Conservation (phyloP, 2,797 vertebrate genomes). For the Lacerta agilis region DNA sequence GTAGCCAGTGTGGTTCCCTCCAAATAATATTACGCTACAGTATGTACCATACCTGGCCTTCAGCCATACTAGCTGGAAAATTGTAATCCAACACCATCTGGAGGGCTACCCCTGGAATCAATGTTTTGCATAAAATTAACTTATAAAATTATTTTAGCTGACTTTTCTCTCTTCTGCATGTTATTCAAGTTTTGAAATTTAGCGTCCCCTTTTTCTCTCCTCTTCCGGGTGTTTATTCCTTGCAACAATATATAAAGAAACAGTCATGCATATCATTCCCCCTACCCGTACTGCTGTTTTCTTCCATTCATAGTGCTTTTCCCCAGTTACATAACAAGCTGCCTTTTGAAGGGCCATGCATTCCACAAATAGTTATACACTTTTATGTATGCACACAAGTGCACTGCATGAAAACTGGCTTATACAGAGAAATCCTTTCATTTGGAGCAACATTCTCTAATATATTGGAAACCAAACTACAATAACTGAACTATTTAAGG, state of each 20-base stretch:
- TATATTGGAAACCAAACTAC: not conserved
- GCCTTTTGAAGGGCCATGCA: not conserved
- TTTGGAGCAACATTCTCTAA: slow-evolving; percentile 23
- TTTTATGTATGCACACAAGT: not conserved
- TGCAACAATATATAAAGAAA: not conserved
- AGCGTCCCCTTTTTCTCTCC: not conserved
- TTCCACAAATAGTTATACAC: not conserved
- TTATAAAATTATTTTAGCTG: too few relatives aligned
- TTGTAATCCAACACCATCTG: too few relatives aligned
- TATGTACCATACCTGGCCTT: too few relatives aligned
- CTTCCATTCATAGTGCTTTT: not conserved
- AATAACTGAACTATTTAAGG: slow-evolving; percentile 19
- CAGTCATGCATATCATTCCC: rapidly evolving
- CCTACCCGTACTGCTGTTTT: not conserved
- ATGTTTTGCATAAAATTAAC: too few relatives aligned
- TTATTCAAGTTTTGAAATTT: not conserved
- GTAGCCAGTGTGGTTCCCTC: too few relatives aligned
- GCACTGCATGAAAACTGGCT: not conserved
- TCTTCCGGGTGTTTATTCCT: not conserved
- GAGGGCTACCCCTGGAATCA: too few relatives aligned
- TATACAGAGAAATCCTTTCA: not conserved
- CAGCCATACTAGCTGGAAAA: too few relatives aligned
- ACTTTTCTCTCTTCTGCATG: not conserved
- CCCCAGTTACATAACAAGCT: not conserved
- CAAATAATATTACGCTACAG: too few relatives aligned